Evolutionary conservation across 1,140 invertebrate genomes (phyloP).

Genomic region (Antheraea pernyi): DNA sequence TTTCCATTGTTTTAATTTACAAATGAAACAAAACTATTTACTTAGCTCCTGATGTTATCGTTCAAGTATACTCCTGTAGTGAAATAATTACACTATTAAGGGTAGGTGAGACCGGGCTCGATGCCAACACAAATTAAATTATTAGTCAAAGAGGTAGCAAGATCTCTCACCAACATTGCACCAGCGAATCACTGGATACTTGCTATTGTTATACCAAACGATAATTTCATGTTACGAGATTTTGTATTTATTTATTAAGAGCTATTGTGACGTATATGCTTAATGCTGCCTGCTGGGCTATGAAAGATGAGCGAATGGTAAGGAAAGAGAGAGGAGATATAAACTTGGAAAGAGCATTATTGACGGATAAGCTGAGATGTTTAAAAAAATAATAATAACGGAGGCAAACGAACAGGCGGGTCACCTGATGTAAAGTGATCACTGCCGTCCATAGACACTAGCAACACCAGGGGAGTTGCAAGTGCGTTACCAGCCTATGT

Average conservation of each 20-base stretch:
- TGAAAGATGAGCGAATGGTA: no score
- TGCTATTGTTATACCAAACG: background rate
- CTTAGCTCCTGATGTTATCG: background rate
- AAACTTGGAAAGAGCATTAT: no score
- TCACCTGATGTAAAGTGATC: no score
- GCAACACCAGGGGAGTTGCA: no score
- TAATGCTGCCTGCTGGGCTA: no score
- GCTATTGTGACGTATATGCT: no score
- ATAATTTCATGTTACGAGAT: background rate
- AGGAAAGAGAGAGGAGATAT: no score
- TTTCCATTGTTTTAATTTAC: background rate
- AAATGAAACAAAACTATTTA: background rate
- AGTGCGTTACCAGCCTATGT: no score
- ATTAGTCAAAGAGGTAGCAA: constrained; percentile 17
- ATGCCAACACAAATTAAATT: constrained; percentile 26
- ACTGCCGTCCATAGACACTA: no score
- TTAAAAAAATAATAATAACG: no score
- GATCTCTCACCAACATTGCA: constrained; percentile 16
- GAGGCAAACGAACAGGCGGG: no score
- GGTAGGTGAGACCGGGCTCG: constrained; percentile 9
- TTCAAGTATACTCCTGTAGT: background rate
- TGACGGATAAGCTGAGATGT: no score
- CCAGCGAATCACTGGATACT: background rate
- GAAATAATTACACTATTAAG: constrained; percentile 1
- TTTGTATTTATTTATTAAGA: background rate